phyloP scores from a whole-genome alignment of 2,797 vertebrate genomes.

The Spheniscus humboldti region DNA sequence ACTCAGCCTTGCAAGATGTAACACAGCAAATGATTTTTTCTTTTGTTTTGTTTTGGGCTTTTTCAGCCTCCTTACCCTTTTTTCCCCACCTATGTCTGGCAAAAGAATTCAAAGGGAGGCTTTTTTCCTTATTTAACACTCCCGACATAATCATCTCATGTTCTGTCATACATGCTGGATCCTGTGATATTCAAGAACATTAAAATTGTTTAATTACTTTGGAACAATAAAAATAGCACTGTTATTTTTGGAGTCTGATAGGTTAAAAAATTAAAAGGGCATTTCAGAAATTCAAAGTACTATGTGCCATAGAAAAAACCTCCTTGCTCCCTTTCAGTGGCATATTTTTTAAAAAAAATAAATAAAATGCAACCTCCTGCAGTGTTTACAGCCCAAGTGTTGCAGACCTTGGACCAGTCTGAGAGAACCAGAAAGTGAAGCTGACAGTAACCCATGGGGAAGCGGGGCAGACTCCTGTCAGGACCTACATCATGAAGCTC shows the following conservation, averaged over 20 bases:
- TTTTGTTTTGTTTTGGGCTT: too few species aligned
- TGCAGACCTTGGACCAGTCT: neutral
- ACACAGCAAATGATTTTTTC: neutral
- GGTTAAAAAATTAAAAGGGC: neutral
- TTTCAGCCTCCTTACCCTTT: neutral
- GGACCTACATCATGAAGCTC: neutral
- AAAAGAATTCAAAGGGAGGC: neutral
- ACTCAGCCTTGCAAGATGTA: neutral
- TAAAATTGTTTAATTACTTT: neutral
- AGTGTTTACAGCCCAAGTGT: neutral
- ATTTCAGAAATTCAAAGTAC: neutral
- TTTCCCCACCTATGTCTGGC: neutral
- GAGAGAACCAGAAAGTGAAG: neutral
- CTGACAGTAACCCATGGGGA: neutral
- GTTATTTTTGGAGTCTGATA: neutral
- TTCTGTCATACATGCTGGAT: neutral
- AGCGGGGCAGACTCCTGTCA: neutral
- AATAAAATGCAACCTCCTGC: neutral
- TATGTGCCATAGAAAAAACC: conserved; percentile 13
- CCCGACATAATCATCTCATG: neutral
- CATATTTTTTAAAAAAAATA: neutral
- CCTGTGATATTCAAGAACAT: neutral
- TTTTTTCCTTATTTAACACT: neutral
- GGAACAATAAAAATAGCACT: neutral
- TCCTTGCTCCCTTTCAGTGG: neutral